A percentile compares a stretch with the other conserved stretches of the same genome.
Conservation (phyloP, 2,888 invertebrate genomes). For the Scaptodrosophila latifasciaeformis region DNA sequence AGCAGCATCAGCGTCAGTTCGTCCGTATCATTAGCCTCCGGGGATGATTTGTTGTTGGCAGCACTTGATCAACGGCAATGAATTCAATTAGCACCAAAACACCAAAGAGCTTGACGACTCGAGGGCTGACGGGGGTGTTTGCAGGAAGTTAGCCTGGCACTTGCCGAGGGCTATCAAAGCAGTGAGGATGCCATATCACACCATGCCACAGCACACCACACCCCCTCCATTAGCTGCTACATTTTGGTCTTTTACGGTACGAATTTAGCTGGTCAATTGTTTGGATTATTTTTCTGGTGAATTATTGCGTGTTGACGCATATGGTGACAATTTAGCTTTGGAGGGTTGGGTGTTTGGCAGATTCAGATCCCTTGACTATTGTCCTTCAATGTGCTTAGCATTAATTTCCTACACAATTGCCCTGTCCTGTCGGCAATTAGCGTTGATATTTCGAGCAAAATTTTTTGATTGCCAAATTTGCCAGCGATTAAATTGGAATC, state of each 20-base stretch:
- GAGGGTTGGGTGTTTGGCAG: constrained; percentile 12
- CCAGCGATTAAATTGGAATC: constrained; percentile 73
- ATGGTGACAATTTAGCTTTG: constrained; percentile 72
- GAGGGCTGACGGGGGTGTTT: constrained; percentile 1
- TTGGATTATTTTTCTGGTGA: constrained; percentile 75
- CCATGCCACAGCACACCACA: constrained; percentile 37
- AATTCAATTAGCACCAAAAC: constrained; percentile 70
- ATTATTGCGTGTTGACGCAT: constrained; percentile 76
- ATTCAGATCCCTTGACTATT: constrained; percentile 5
- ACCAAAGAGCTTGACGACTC: constrained; percentile 35
- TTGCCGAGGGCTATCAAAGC: constrained; percentile 50
- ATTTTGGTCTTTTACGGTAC: constrained; percentile 13
- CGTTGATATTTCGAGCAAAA: constrained; percentile 63
- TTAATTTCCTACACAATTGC: constrained; percentile 29
- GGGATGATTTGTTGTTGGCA: constrained; percentile 67
- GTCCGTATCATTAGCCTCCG: constrained; percentile 64
- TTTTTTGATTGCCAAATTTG: constrained; percentile 69
- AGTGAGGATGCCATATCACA: constrained; percentile 12
- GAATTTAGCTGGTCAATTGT: constrained; percentile 72
- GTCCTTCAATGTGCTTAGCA: constrained; percentile 52
- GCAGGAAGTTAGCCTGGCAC: constrained; percentile 29
- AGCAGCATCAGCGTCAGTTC: constrained; percentile 41
- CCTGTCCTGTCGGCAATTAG: constrained; percentile 64
- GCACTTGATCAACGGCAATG: constrained; percentile 70
- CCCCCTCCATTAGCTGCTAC: constrained; percentile 61